These are phyloP conservation scores for Piprites chloris DNA, from an alignment of 2,113 vertebrate species.

Conservation along the genomic window DNA sequence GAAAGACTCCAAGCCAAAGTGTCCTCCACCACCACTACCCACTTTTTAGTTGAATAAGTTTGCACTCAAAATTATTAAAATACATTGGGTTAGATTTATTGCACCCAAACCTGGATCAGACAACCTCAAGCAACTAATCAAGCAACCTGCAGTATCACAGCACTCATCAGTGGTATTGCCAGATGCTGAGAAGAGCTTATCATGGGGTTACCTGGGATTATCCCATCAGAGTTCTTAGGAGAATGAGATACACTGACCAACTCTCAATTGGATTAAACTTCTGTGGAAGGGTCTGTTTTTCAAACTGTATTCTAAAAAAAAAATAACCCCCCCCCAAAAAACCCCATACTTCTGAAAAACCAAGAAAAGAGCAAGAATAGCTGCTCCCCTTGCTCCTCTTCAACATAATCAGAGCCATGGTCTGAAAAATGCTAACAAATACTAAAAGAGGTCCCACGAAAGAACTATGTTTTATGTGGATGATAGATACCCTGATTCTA, in stretches of 20 bases:
- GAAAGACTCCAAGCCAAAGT: not conserved
- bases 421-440: not conserved
- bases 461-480: not conserved
- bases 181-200: slow-evolving; percentile 13
- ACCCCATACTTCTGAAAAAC: not conserved
- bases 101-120: not conserved
- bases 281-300: not conserved
- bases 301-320: not conserved
- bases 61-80: not conserved
- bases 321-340: too few relatives aligned
- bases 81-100: not conserved
- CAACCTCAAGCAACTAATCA: not conserved
- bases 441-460: not conserved
- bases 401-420: not conserved
- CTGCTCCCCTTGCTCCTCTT: not conserved
- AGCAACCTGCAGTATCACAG: slow-evolving; percentile 7
- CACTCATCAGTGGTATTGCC: not conserved
- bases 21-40: rapidly evolving
- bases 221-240: slow-evolving; percentile 7
- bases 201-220: slow-evolving; percentile 44
- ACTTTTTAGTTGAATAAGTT: not conserved
- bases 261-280: not conserved
- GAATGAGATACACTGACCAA: not conserved
- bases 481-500: not conserved
- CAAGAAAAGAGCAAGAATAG: not conserved